phyloP scores from a whole-genome alignment of 2,797 vertebrate species.

The Melanotaenia nigrans region DNA sequence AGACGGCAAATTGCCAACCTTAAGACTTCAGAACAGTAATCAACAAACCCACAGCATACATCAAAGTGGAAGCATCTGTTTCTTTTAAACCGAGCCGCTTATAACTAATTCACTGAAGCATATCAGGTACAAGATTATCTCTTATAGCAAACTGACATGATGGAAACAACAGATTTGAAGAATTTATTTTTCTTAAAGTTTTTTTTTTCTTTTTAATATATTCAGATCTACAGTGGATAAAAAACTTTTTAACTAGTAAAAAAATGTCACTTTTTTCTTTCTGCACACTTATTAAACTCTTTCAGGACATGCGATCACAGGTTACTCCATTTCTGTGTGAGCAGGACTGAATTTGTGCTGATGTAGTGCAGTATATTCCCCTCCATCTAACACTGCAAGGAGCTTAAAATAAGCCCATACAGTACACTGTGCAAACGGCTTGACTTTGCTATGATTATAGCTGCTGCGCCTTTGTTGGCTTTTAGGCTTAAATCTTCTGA shows the following conservation, averaged over 20 bases:
- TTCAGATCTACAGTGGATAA: not conserved
- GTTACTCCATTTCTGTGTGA: constrained; percentile 18
- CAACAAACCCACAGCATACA: no score
- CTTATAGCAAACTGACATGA: no score
- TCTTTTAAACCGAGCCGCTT: no score
- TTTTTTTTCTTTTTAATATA: not conserved
- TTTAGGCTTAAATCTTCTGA: constrained; percentile 37
- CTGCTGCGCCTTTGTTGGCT: constrained; percentile 39
- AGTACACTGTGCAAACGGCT: constrained; percentile 24
- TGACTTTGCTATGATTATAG: constrained; percentile 34
- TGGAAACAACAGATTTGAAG: no score
- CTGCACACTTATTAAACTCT: not conserved
- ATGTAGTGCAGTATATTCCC: constrained; percentile 22
- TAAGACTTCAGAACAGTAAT: no score
- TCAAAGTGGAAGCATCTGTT: no score
- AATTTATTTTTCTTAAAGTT: no score
- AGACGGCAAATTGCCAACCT: no score
- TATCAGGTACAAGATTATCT: no score
- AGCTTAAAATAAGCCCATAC: constrained; percentile 42
- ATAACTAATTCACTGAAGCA: no score
- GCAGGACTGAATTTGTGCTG: constrained; percentile 31
- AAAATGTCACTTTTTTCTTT: not conserved
- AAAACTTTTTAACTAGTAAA: no score
- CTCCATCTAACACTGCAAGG: constrained; percentile 18
- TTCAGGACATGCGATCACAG: not conserved